These are phyloP conservation scores for Ochotona curzoniae DNA, from an alignment of 2,113 vertebrate species.

Conservation along the genomic window DNA sequence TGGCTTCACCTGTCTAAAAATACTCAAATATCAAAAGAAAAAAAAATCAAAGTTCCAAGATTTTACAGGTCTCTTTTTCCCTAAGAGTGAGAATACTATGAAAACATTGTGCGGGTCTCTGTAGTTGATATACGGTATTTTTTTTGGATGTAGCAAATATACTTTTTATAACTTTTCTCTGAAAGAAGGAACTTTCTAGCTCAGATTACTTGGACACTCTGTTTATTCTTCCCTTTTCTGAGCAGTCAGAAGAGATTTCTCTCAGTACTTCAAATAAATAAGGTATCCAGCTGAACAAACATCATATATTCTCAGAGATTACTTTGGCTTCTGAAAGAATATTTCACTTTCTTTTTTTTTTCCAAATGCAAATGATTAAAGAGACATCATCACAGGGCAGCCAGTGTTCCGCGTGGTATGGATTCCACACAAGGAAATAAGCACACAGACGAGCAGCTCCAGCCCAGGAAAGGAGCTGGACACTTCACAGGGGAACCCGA, in stretches of 20 bases:
- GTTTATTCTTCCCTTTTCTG: conserved; percentile 90
- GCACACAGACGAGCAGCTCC: conserved; percentile 63
- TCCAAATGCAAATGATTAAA: conserved; percentile 88
- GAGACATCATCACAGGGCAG: conserved; percentile 82
- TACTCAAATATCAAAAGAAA: conserved; percentile 61
- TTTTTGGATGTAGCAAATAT: conserved; percentile 89
- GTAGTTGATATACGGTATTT: conserved; percentile 89
- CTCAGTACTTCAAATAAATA: conserved; percentile 95
- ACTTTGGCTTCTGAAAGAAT: conserved; percentile 87
- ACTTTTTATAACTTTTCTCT: conserved; percentile 87
- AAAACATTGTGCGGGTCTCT: conserved; percentile 85
- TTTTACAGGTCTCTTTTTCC: conserved; percentile 32
- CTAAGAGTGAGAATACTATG: conserved; percentile 81
- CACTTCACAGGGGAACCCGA: conserved; percentile 50
- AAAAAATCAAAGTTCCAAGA: background rate
- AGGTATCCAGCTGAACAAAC: conserved; percentile 97
- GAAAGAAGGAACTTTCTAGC: conserved; percentile 88
- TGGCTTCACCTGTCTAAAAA: conserved; percentile 71
- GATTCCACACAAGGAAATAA: conserved; percentile 69
- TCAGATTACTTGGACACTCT: conserved; percentile 90
- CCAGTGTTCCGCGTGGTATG: conserved; percentile 82
- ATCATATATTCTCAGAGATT: conserved; percentile 87
- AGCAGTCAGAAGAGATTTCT: conserved; percentile 92
- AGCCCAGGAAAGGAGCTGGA: conserved; percentile 47
- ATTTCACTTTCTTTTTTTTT: conserved; percentile 86